Evolutionary conservation across 2,888 invertebrate genomes (phyloP), one percentile per base, ranked within the genome.

Genomic region (Diabrotica balteata): DNA sequence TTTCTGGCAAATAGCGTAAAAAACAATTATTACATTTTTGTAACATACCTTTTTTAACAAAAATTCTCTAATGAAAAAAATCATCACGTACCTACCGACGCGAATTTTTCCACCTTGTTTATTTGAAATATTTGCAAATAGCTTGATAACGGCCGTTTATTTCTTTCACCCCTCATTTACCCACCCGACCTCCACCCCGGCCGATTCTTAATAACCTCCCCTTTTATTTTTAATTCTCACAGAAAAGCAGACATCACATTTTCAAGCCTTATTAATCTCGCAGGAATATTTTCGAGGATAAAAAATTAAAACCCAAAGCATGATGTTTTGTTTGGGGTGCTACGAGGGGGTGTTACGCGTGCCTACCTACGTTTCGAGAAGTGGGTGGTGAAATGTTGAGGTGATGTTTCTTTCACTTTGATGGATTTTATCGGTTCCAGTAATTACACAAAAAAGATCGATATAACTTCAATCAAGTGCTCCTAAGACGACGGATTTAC

Each of bases 191-290:
- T 60, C 59, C 70, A 60, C 66, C 57, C 51, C 61, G 60, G 65
- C 72, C 73, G 70, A 67, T 75, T 75, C 76, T 76, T 77, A 75
- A 77, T 78, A 78, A 75, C 75, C 74, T 74, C 32, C 76, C 77
- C 72, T 79, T 73, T 79, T 81, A 80, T 80, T 81, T 81, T 82
- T 81, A 82, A 82, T 82, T 82, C 81, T 76, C 80, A 77, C 79
- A 77, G 77, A 32, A 77, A 77, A 76, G 76, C 79, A 79, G 79
- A 81, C 80, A 80, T 79, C 79, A 79, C 80, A 79, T 81, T 82
- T 73, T 81, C 81, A 82, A 80, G 81, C 80, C 82, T 81, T 82
- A 82, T 82, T 82, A 82, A 82, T 82, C 82, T 82, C 82, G 71
- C 76, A 77, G 81, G 81, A 80, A 80, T 82, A 82, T 81, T 80